phyloP scores from a whole-genome alignment of 1,140 invertebrate genomes.

The Bradynema listronoti region DNA sequence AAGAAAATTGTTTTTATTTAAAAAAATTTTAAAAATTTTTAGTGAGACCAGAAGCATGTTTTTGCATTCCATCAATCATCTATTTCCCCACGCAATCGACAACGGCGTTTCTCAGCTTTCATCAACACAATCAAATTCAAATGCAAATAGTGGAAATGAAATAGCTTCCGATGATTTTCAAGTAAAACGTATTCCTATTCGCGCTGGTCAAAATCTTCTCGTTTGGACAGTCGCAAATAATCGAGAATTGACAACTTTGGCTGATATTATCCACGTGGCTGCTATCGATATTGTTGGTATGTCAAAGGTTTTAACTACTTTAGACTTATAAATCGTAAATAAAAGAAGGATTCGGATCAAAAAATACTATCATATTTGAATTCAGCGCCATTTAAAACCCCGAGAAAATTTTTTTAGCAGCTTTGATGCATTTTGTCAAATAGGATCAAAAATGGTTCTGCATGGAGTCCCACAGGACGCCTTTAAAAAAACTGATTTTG shows the following conservation, averaged over 20 bases:
- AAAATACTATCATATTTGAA: no score
- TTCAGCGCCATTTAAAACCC: no score
- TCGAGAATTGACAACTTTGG: slow-evolving; percentile 20
- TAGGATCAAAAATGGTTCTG: no score
- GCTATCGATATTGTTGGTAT: slow-evolving; percentile 48
- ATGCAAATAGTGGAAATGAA: slow-evolving; percentile 23
- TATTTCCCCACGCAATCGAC: not conserved
- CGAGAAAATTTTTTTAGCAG: no score
- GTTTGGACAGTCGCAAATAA: slow-evolving; percentile 52
- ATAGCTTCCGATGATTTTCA: slow-evolving; percentile 36
- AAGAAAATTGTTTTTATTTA: no score
- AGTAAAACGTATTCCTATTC: slow-evolving; percentile 33
- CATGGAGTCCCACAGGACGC: no score
- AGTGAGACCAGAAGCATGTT: not conserved
- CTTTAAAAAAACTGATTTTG: no score
- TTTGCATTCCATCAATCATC: not conserved
- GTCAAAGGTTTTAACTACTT: no score
- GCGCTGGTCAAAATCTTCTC: slow-evolving; percentile 48
- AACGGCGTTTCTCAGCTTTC: no score
- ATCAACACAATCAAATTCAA: not conserved
- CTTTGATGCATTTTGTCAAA: no score
- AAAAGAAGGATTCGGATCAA: no score
- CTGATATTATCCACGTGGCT: slow-evolving; percentile 44
- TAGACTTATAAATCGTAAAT: no score
- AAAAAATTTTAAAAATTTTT: slow-evolving; percentile 6